Percentiles rank a stretch among this genome's conserved stretches.
These are phyloP conservation scores for Moxostoma hubbsi DNA, from an alignment of 2,797 vertebrate genomes.

Conservation along the genomic window DNA sequence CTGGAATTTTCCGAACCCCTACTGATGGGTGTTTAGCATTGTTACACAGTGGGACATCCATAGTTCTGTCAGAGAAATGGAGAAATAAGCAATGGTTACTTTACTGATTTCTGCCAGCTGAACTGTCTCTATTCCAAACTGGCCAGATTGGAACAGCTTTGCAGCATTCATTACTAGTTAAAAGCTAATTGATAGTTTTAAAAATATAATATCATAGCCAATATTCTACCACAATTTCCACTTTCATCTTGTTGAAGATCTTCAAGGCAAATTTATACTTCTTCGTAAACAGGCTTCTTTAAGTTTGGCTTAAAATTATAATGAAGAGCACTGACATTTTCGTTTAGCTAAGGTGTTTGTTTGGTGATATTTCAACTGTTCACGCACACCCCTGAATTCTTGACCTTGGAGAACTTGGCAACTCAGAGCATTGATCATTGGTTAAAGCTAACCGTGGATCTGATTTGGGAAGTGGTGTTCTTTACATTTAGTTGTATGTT, in stretches of 20 bases:
- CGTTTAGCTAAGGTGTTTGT: too few species aligned
- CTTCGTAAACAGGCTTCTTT: too few species aligned
- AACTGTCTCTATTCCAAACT: constrained; percentile 4
- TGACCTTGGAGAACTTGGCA: too few species aligned
- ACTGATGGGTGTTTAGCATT: constrained; percentile 36
- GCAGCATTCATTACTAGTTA: constrained; percentile 1
- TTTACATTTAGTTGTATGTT: too few species aligned
- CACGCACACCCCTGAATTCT: too few species aligned
- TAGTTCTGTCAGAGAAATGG: constrained; percentile 6
- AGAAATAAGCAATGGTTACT: constrained; percentile 8
- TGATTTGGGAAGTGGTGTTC: too few species aligned
- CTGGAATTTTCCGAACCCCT: constrained; percentile 44
- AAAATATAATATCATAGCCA: not conserved
- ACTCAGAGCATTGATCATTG: too few species aligned
- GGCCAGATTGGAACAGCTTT: constrained; percentile 29
- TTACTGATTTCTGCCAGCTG: constrained; percentile 20
- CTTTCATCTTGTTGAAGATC: not conserved
- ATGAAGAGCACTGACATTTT: too few species aligned
- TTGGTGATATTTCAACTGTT: too few species aligned
- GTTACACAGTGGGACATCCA: constrained; percentile 34
- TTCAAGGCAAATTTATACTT: not conserved
- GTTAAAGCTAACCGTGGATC: too few species aligned
- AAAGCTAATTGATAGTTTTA: constrained; percentile 12
- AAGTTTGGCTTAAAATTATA: too few species aligned
- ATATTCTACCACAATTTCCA: not conserved